A percentile compares a stretch with the other conserved stretches of the same genome.
Evolutionary conservation across 92 coral and sea anemone species (phyloP).

Genomic region (Metridium senile): DNA sequence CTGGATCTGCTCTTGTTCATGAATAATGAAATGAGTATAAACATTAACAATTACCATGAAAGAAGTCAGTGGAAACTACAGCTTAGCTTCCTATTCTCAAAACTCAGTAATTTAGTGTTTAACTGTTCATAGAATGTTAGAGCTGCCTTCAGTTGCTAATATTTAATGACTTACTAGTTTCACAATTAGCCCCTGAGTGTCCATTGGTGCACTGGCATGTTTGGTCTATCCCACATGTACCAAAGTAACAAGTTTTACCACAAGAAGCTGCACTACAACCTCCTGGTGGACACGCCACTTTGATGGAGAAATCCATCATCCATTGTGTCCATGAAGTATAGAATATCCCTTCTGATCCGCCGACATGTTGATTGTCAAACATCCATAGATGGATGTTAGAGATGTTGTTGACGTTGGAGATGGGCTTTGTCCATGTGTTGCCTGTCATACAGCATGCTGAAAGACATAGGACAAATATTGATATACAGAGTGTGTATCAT

Average conservation of each 20-base stretch:
- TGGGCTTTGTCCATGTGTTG: conserved; percentile 60
- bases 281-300: conserved; percentile 62
- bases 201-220: conserved; percentile 92
- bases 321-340: conserved; percentile 95
- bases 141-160: background rate
- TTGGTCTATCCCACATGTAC: conserved; percentile 86
- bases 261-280: conserved; percentile 56
- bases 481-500: background rate
- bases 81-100: background rate
- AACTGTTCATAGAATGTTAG: too few species aligned
- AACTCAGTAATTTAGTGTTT: too few species aligned
- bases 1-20: too few species aligned
- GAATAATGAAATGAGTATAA: too few species aligned
- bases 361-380: conserved; percentile 80
- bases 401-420: conserved; percentile 64
- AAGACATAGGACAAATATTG: background rate
- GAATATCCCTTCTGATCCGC: conserved; percentile 84
- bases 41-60: too few species aligned
- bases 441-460: conserved; percentile 84
- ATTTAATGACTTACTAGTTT: conserved; percentile 62
- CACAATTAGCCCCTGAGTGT: conserved; percentile 83
- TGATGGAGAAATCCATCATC: conserved; percentile 85
- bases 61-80: too few species aligned
- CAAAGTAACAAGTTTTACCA: conserved; percentile 83
- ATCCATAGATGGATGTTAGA: conserved; percentile 88